phyloP scores from a whole-genome alignment of 2,888 invertebrate species.

The Drosophila ezoana region DNA sequence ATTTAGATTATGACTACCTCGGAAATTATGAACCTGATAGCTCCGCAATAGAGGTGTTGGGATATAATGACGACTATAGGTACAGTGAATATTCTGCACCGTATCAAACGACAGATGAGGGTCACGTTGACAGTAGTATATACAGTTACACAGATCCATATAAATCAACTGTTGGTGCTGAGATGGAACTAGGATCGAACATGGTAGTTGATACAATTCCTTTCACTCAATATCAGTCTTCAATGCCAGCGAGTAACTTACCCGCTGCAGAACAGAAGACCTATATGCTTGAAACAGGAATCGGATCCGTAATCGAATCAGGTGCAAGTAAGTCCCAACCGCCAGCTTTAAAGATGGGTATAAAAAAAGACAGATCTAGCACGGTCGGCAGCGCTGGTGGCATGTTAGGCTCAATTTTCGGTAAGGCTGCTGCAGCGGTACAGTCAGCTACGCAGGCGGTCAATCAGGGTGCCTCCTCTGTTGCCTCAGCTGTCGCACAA shows the following conservation, averaged over 20 bases:
- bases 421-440: constrained; percentile 83
- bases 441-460: constrained; percentile 83
- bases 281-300: neutral
- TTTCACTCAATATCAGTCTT: neutral
- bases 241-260: neutral
- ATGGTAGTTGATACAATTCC: constrained; percentile 1
- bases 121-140: constrained; percentile 30
- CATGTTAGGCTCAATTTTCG: constrained; percentile 83
- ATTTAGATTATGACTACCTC: constrained; percentile 15
- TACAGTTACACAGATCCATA: constrained; percentile 22
- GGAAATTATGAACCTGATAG: constrained; percentile 30
- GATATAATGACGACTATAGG: constrained; percentile 71
- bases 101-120: constrained; percentile 70
- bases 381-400: constrained; percentile 50
- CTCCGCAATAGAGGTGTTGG: constrained; percentile 16
- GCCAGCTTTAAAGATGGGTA: neutral
- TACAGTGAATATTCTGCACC: constrained; percentile 70
- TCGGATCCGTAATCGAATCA: neutral
- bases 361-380: constrained; percentile 14
- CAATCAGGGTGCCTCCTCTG: constrained; percentile 78
- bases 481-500: constrained; percentile 76
- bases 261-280: neutral
- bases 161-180: constrained; percentile 6
- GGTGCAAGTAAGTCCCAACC: neutral
- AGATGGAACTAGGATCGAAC: constrained; percentile 13